Conservation (phyloP, 2,797 vertebrate species). For the Labroides dimidiatus region DNA sequence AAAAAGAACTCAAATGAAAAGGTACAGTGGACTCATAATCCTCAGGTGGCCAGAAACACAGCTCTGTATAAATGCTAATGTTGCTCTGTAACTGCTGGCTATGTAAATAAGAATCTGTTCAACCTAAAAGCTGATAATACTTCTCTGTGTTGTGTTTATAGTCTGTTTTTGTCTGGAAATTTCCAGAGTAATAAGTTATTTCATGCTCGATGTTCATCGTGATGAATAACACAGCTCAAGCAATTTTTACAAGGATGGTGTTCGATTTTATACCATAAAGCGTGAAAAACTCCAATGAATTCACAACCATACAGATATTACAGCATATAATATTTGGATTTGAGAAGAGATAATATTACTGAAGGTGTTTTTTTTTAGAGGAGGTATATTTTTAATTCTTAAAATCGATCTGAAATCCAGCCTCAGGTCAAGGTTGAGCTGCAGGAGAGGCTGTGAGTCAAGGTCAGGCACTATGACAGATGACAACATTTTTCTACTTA, state of each 20-base stretch:
- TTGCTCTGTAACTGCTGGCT: background rate
- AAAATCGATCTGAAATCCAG: constrained; percentile 15
- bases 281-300: background rate
- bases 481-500: constrained; percentile 46
- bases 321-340: background rate
- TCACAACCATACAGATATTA: background rate
- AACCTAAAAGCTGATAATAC: background rate
- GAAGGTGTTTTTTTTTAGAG: background rate
- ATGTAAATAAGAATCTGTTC: constrained; percentile 2
- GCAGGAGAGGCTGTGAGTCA: constrained; percentile 12
- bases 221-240: background rate
- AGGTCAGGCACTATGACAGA: constrained; percentile 35
- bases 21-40: background rate
- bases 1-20: background rate
- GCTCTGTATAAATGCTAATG: background rate
- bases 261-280: background rate
- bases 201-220: background rate
- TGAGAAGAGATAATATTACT: background rate
- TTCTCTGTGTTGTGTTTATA: constrained; percentile 2
- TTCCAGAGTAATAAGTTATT: background rate
- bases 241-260: background rate
- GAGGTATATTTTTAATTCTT: constrained; percentile 14
- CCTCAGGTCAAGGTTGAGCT: background rate
- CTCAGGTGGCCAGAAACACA: constrained; percentile 3
- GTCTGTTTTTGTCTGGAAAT: background rate